Evolutionary conservation across 2,797 vertebrate species (phyloP), one percentile per base, ranked within the genome.

Genomic region (Paramormyrops hopkinsi): DNA sequence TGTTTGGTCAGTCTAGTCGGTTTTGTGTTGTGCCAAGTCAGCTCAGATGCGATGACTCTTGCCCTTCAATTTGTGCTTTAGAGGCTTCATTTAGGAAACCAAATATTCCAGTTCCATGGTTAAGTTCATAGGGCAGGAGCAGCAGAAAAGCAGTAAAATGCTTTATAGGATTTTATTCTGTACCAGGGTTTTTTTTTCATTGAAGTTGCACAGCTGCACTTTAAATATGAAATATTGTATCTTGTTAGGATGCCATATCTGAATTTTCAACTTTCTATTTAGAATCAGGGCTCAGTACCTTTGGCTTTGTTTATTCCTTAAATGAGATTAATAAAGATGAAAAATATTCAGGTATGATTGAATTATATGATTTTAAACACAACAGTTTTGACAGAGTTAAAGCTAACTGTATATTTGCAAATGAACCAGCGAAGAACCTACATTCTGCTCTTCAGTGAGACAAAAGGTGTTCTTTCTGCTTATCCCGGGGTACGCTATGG

Each of bases 1-100:
- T 93, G 93, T 95, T 90, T 79, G 87, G 94, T 95, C 92, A 91
- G 90, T 94, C 94, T 93, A 88, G 91, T 91, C 88, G 88, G 93
- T 94, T 94, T 90, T 90, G 91, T 95, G 94, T 95, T 91, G 94
- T 95, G 94, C 89, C 88, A 88, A 89, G 92, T 95, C 69, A 62
- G 89, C 89, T 90, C 79, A 69, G 88, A 62, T 89, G 69, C 65
- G 84, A 29, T 88, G 29, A 86, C 25, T 48, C 41, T 85, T 86
- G 56, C 50, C 56, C 22, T 50, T 59, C 62, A 12, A n/a, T 73
- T 33, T n/a, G n/a, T 76, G 85, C 29, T 25, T 14, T 37, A 33
- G 62, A 48, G 48, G 69, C 84, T 44, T n/a, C 46, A 50, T 87
- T 73, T 65, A 25, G 33, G 19, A 54, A 59, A 41, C 51, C 12